phyloP scores from a whole-genome alignment of 2,113 vertebrate genomes.

The Burhinus oedicnemus region DNA sequence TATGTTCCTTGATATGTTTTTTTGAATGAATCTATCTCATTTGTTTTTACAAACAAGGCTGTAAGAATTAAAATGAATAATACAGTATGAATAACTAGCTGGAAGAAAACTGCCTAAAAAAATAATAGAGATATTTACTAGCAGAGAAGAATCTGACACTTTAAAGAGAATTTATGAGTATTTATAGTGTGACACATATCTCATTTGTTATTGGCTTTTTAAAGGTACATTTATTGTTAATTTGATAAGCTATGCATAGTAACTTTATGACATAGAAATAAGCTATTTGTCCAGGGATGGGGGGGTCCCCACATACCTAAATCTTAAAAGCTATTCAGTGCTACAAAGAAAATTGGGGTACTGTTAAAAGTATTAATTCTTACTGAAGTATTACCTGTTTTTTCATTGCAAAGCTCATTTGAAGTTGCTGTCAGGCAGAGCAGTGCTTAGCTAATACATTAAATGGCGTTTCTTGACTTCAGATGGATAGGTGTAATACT shows the following conservation, averaged over 20 bases:
- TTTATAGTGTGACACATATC: not conserved
- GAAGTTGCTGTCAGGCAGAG: not conserved
- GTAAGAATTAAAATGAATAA: not conserved
- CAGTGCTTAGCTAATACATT: not conserved
- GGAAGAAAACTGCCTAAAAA: not conserved
- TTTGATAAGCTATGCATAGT: not conserved
- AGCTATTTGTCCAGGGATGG: not conserved
- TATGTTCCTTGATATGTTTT: not conserved
- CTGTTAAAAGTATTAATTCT: not conserved
- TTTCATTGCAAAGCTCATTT: not conserved
- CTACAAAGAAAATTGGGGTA: not conserved
- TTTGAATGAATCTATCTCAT: not conserved
- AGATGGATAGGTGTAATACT: not conserved
- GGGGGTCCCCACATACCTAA: not conserved
- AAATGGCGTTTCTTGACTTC: not conserved
- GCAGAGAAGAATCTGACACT: not conserved
- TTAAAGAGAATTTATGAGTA: not conserved
- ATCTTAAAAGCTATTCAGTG: not conserved
- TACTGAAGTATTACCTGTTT: not conserved
- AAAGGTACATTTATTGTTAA: not conserved
- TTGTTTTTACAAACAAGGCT: not conserved
- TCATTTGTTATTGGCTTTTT: not conserved
- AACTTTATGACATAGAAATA: not conserved
- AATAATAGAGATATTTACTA: not conserved
- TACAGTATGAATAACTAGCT: not conserved